phyloP scores from a whole-genome alignment of 2,797 vertebrate species.

The Borostomias antarcticus region DNA sequence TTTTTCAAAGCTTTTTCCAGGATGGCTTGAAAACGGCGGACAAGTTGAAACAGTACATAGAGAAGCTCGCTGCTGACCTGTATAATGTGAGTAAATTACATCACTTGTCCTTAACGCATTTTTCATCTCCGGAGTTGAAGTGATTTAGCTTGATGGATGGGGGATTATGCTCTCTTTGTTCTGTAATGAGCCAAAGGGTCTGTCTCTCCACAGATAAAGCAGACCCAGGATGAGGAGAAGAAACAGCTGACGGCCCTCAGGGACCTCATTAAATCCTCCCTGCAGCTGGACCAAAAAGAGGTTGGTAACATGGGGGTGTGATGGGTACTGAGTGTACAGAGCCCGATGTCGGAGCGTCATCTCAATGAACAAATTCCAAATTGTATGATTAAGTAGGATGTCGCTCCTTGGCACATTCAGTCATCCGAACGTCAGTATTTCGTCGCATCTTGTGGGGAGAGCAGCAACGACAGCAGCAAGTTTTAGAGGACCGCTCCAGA shows the following conservation, averaged over 20 bases:
- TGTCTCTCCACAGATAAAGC: conserved; percentile 78
- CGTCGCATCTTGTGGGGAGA: too few relatives aligned
- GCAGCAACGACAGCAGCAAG: too few relatives aligned
- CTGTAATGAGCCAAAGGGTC: too few relatives aligned
- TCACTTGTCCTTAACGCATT: too few relatives aligned
- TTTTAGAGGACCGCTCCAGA: too few relatives aligned
- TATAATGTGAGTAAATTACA: conserved; percentile 85
- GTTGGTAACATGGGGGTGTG: too few relatives aligned
- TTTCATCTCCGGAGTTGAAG: neutral
- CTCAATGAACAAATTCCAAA: too few relatives aligned
- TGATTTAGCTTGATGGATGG: neutral
- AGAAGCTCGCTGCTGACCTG: conserved; percentile 87
- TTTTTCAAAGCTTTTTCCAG: conserved; percentile 83
- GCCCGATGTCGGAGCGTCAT: too few relatives aligned
- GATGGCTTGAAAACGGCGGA: conserved; percentile 90
- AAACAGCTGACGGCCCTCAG: conserved; percentile 86
- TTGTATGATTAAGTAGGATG: too few relatives aligned
- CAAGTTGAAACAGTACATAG: conserved; percentile 89
- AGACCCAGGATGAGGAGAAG: conserved; percentile 91
- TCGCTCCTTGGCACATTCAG: too few relatives aligned
- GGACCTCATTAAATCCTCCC: conserved; percentile 87
- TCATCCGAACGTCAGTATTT: too few relatives aligned
- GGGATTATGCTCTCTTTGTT: neutral
- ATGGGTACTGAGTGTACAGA: too few relatives aligned
- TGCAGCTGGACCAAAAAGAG: conserved; percentile 89